Base-by-base conservation (phyloP, 2,113 vertebrate genomes). In the Odontophorus gujanensis region DNA sequence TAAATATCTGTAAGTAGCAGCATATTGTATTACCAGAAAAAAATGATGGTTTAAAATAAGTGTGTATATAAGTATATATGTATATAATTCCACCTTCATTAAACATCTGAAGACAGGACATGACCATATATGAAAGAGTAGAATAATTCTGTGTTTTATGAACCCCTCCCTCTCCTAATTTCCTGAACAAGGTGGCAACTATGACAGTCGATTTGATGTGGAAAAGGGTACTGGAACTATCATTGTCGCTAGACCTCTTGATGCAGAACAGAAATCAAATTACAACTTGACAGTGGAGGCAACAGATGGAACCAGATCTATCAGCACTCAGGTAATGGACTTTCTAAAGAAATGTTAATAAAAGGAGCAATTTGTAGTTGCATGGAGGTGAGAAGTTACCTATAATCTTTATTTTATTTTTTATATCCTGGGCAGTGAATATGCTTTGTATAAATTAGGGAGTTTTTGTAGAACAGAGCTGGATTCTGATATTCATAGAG, bases 221-320 rank as follows among this genome's bases (percentile, higher is more conserved):
- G 99, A 99, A 96, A 99, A 99, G 96, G 98, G 99, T 96, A 99
- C 98, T 13, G 99, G 99, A 85, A 99, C 99, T 71, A 95, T 99
- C 96, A 98, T 99, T 94, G 97, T 99, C 9, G 99, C 99, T 32
- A 98, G 98, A 96, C 98, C 98, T 84, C 98, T 99, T 90, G 98
- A 99, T 97, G 98, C 99, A 48, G 99, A 99, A 96, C 98, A 99
- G 95, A 99, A 98, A 96, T 99, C 99, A 95, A 98, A 98, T 98
- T 99, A 99, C 96, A 99, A 99, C 98, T 97, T 99, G 97, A 99
- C 99, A 42, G 98, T 99, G 55, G 98, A 99, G 93, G 99, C 99
- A 94, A 99, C 99, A 63, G 99, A 99, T 95, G 99, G 99, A 96
- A 99, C 98, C 84, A 98, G 97, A 95, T 97, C 98, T 90, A 98